These are phyloP conservation scores for Frankliniella fusca DNA, from an alignment of 2,888 invertebrate species.

Conservation along the genomic window DNA sequence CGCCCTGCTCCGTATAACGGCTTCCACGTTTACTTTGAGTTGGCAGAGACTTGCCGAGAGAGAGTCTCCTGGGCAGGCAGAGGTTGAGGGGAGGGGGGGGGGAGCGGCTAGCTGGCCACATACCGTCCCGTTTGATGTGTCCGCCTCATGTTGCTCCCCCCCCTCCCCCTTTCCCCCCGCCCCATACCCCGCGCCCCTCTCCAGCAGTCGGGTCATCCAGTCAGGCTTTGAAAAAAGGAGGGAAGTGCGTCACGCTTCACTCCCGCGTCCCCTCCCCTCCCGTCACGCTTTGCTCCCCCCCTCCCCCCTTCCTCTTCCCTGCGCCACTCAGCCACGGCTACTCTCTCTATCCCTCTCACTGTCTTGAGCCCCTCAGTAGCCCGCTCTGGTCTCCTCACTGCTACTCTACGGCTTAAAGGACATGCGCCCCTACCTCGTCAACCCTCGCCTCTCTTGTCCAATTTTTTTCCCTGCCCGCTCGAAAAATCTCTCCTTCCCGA, in stretches of 20 bases:
- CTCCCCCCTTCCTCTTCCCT: background rate
- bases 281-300: background rate
- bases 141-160: background rate
- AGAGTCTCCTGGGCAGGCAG: background rate
- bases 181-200: background rate
- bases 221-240: too few species aligned
- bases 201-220: too few species aligned
- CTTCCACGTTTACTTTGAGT: background rate
- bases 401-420: too few species aligned
- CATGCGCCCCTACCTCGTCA: too few species aligned
- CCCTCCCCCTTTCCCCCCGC: background rate
- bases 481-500: too few species aligned
- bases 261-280: background rate
- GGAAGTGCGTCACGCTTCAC: background rate
- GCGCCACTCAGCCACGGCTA: too few species aligned
- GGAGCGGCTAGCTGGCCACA: too few species aligned
- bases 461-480: too few species aligned
- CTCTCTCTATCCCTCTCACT: background rate
- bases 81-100: too few species aligned
- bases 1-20: too few species aligned
- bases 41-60: background rate
- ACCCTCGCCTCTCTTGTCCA: too few species aligned
- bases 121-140: background rate
- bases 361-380: background rate
- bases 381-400: too few species aligned